phyloP scores from a whole-genome alignment of 2,113 vertebrate species.

The Promerops cafer region DNA sequence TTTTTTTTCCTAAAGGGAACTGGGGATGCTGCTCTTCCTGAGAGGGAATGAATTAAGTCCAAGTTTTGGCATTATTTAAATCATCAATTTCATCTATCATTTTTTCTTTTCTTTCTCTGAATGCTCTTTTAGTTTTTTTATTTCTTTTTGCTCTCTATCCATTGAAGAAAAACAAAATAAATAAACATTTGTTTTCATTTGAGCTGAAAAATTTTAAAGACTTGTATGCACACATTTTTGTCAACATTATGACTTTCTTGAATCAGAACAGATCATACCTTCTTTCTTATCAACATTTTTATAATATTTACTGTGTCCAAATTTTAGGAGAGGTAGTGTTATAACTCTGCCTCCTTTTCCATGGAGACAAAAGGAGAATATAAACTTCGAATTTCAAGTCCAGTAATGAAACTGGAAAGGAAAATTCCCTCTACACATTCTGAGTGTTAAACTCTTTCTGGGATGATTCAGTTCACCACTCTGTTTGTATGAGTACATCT shows the following conservation, averaged over 20 bases:
- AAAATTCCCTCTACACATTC: not conserved
- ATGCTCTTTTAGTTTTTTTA: not conserved
- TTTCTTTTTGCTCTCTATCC: not conserved
- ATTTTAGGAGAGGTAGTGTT: not conserved
- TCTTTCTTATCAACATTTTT: not conserved
- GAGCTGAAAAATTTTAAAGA: not conserved
- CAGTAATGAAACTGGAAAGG: not conserved
- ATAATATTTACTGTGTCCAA: not conserved
- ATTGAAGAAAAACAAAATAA: not conserved
- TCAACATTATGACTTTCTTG: not conserved
- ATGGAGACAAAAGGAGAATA: not conserved
- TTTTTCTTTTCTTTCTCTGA: not conserved
- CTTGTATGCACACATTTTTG: not conserved
- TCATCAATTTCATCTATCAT: not conserved
- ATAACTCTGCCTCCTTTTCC: not conserved
- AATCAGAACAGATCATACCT: not conserved
- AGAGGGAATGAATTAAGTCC: not conserved
- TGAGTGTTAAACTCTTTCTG: not conserved
- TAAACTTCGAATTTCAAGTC: not conserved
- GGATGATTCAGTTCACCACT: not conserved
- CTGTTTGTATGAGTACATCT: not conserved
- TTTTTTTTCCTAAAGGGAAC: not conserved
- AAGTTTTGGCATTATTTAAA: not conserved
- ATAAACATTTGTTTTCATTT: not conserved
- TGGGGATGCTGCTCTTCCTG: not conserved